Evolutionary conservation across 2,888 invertebrate genomes (phyloP), one percentile per base, ranked within the genome.

Genomic region (Agonopterix alstromeriana): DNA sequence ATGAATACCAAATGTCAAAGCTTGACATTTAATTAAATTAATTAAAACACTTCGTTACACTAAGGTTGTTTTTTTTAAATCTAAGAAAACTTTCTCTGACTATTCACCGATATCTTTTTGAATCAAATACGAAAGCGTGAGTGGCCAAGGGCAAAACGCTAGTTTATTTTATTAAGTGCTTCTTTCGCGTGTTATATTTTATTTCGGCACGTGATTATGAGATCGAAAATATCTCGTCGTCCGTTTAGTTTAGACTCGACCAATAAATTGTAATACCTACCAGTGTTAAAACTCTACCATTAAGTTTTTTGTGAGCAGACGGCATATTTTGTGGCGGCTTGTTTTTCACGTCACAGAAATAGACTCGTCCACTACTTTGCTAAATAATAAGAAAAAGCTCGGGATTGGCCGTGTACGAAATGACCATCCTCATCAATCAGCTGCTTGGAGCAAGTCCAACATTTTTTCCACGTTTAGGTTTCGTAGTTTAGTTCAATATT

Each of bases 351-450:
- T 81, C 73, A 79, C 84, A 74, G 67, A 88, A 88, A 88, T 88
- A 88, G 87, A 83, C 73, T 75, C 73, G 77, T 82, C 82, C 78
- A 79, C 85, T 81, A 79, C 78, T 87, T 83, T 76, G 82, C 87
- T 87, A 81, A 88, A 88, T 87, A 88, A 87, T 87, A 88, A 81
- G 87, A 88, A 86, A 86, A 85, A 83, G 81, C 77, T 81, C 82
- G 75, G 76, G 86, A 87, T 88, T 88, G 87, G 87, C 82, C 85
- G 87, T 86, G 86, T 82, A 82, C 87, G 78, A 87, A 85, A 86
- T 88, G 88, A 84, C 88, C 88, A 88, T 87, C 88, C 88, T 87
- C 88, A 88, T 88, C 88, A 87, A 88, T 88, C 88, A 88, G 85
- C 85, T 85, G 82, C 80, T 88, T 88, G 88, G 88, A 85, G 65